Evolutionary conservation across 2,797 vertebrate species (phyloP).

Genomic region (Neolamprologus multifasciatus): DNA sequence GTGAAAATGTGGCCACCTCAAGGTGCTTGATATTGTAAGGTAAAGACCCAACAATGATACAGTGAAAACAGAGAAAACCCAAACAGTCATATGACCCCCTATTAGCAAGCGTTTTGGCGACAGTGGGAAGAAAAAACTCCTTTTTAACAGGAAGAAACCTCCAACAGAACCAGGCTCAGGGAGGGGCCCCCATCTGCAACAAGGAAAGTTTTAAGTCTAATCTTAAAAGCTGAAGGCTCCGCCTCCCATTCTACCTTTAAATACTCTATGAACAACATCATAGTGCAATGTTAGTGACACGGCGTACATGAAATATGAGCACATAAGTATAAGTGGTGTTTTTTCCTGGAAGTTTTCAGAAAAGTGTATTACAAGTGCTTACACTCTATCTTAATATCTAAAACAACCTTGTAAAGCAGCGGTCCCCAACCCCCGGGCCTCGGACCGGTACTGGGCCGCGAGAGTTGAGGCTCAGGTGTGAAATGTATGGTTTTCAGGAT

Average conservation of each 20-base stretch:
- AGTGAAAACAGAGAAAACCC: not conserved
- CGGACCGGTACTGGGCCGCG: too few species aligned
- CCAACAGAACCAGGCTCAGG: not conserved
- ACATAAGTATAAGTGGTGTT: not conserved
- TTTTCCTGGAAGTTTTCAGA: not conserved
- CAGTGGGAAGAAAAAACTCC: not conserved
- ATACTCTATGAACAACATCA: fast-evolving
- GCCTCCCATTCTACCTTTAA: not conserved
- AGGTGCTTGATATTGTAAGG: fast-evolving
- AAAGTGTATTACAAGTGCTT: not conserved
- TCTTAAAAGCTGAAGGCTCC: not conserved
- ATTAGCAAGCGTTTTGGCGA: fast-evolving
- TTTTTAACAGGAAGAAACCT: not conserved
- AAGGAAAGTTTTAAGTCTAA: not conserved
- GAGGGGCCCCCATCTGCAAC: fast-evolving
- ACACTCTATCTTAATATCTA: fast-evolving
- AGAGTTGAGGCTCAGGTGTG: too few species aligned
- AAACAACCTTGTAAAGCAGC: fast-evolving
- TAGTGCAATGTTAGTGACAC: not conserved
- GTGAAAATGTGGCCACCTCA: not conserved
- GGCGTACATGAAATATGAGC: fast-evolving
- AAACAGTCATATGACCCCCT: not conserved
- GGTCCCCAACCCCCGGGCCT: fast-evolving
- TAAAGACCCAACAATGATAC: not conserved
- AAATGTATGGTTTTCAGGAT: too few species aligned